Percentiles rank a stretch among this genome's conserved stretches.
Conservation (phyloP, 2,888 invertebrate genomes). For the Strigamia transsilvanica region DNA sequence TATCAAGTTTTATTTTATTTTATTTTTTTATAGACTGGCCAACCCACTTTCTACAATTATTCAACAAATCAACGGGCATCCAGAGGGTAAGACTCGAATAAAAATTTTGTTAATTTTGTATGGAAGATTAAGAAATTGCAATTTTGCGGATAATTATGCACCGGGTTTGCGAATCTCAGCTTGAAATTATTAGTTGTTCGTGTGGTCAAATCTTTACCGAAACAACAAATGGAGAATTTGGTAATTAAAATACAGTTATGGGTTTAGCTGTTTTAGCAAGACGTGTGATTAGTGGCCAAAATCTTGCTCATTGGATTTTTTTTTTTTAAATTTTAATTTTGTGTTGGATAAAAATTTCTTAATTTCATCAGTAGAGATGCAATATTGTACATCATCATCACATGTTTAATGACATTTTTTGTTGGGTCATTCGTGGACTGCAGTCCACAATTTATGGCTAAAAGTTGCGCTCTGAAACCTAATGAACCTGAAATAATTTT, state of each 20-base stretch:
- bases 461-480: not conserved
- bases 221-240: not conserved
- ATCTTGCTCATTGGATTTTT: not conserved
- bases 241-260: constrained; percentile 15
- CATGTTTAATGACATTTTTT: not conserved
- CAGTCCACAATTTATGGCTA: not conserved
- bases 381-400: not conserved
- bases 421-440: not conserved
- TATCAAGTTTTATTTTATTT: not conserved
- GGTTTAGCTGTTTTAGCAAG: not conserved
- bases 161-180: not conserved
- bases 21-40: constrained; percentile 47
- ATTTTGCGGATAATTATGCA: not conserved
- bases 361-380: not conserved
- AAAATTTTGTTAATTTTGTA: too few species aligned
- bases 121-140: not conserved
- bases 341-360: not conserved
- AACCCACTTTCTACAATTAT: constrained; percentile 52
- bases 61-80: constrained; percentile 50
- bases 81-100: constrained; percentile 37
- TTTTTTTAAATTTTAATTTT: not conserved
- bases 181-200: constrained; percentile 8
- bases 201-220: not conserved
- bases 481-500: not conserved
- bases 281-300: not conserved